These are phyloP conservation scores for Parochlus steinenii DNA, from an alignment of 2,888 invertebrate species.

Conservation along the genomic window DNA sequence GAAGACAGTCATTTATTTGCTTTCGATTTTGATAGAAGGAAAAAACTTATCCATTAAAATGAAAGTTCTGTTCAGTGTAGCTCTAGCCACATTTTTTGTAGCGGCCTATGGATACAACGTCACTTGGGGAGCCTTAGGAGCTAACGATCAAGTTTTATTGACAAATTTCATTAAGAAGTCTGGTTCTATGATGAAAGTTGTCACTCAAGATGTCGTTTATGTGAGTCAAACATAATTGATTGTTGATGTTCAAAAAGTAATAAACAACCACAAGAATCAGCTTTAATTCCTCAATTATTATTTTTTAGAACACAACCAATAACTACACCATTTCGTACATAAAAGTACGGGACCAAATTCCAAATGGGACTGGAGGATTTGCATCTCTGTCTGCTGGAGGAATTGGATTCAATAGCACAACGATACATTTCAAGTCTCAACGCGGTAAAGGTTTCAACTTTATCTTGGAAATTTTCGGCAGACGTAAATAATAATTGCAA, in stretches of 20 bases:
- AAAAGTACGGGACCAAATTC: conserved; percentile 27
- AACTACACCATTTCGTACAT: conserved; percentile 25
- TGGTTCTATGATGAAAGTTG: conserved; percentile 20
- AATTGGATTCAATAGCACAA: conserved; percentile 22
- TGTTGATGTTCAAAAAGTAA: conserved; percentile 19
- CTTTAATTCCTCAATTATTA: too few species aligned
- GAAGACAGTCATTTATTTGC: too few species aligned
- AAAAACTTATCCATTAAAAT: too few species aligned
- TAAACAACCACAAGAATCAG: conserved; percentile 17
- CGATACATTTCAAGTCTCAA: conserved; percentile 30
- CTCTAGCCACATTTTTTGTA: too few species aligned
- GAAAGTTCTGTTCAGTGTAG: too few species aligned
- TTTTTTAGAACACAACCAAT: too few species aligned
- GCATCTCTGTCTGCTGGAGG: conserved; percentile 28
- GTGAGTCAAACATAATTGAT: too few species aligned
- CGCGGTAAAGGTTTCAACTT: conserved; percentile 30
- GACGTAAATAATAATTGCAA: conserved; percentile 30
- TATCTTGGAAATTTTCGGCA: conserved; percentile 28
- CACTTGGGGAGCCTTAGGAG: conserved; percentile 11
- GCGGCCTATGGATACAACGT: too few species aligned
- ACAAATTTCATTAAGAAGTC: conserved; percentile 15
- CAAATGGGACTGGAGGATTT: conserved; percentile 30
- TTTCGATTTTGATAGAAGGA: too few species aligned
- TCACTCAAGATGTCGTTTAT: conserved; percentile 15
- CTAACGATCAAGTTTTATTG: conserved; percentile 2